Evolutionary conservation across 1,140 invertebrate genomes (phyloP).

Genomic region (Lordiphosa mommai): DNA sequence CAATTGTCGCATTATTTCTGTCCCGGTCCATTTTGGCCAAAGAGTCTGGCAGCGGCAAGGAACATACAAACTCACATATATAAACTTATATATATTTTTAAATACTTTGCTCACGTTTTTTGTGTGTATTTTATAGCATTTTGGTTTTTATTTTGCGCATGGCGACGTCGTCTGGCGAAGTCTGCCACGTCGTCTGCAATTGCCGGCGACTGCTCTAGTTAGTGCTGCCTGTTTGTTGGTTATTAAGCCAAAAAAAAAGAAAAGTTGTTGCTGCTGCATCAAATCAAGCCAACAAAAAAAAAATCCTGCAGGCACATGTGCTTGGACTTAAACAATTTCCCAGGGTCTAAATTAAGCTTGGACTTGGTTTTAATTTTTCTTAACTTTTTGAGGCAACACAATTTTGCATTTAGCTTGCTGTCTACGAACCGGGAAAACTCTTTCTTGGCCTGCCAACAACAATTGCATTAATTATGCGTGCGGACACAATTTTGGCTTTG

Average conservation of each 20-base stretch:
- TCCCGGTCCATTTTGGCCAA: conserved; percentile 17
- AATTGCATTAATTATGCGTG: conserved; percentile 72
- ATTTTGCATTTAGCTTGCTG: conserved; percentile 2
- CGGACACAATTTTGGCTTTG: conserved; percentile 28
- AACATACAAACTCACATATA: conserved; percentile 15
- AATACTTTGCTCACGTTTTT: conserved; percentile 31
- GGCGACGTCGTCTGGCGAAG: conserved; percentile 37
- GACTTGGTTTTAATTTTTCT: not conserved
- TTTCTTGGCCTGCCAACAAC: conserved; percentile 37
- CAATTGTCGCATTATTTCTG: conserved; percentile 51
- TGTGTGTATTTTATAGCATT: conserved; percentile 36
- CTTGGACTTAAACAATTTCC: conserved; percentile 21
- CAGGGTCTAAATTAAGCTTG: conserved; percentile 15
- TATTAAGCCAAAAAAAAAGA: conserved; percentile 46
- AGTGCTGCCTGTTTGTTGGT: conserved; percentile 14
- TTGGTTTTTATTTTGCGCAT: conserved; percentile 55
- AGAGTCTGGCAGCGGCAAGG: conserved; percentile 19
- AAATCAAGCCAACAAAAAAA: too few species aligned
- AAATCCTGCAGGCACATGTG: conserved; percentile 34
- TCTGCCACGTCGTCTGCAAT: conserved; percentile 45
- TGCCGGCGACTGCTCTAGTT: conserved; percentile 14
- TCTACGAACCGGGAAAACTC: conserved; percentile 6
- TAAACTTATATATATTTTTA: conserved; percentile 10
- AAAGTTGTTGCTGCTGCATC: not conserved
- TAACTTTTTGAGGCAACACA: not conserved